These are phyloP conservation scores for Agrilus planipennis DNA, from an alignment of 1,140 invertebrate genomes.

Conservation along the genomic window DNA sequence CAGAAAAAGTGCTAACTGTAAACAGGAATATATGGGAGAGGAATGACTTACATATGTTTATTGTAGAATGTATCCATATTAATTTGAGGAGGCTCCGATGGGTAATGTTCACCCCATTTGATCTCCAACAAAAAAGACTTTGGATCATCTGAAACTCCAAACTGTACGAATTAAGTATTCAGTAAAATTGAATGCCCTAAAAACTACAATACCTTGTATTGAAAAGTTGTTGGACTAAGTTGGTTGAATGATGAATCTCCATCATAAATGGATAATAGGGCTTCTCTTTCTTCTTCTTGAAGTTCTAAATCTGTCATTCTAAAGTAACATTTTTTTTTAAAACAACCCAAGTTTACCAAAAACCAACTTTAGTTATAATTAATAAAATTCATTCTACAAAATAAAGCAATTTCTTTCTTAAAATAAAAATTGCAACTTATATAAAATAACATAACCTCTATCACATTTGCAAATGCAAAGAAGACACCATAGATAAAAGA, in stretches of 20 bases:
- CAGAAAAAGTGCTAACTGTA: slow-evolving; percentile 2
- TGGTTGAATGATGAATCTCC: slow-evolving; percentile 81
- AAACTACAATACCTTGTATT: slow-evolving; percentile 67
- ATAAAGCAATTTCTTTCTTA: too few relatives aligned
- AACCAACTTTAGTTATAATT: too few relatives aligned
- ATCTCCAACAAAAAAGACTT: slow-evolving; percentile 84
- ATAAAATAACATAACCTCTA: too few relatives aligned
- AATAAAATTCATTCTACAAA: too few relatives aligned
- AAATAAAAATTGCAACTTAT: too few relatives aligned
- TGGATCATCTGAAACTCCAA: slow-evolving; percentile 63
- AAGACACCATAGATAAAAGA: too few relatives aligned
- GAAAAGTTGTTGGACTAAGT: slow-evolving; percentile 62
- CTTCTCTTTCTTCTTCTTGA: slow-evolving; percentile 83
- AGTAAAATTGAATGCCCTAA: slow-evolving; percentile 1
- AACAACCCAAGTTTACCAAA: too few relatives aligned
- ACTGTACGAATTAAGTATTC: slow-evolving; percentile 41
- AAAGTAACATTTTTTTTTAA: too few relatives aligned
- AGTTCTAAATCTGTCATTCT: slow-evolving; percentile 52
- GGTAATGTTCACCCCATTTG: slow-evolving; percentile 74
- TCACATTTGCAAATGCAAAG: too few relatives aligned
- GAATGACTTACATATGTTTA: slow-evolving; percentile 67
- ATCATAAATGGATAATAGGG: slow-evolving; percentile 86
- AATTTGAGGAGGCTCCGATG: slow-evolving; percentile 64
- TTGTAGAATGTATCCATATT: slow-evolving; percentile 92
- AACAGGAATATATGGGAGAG: not conserved